Evolutionary conservation across 2,113 vertebrate genomes (phyloP), one percentile per base, ranked within the genome.

Genomic region (Pardalotus punctatus): DNA sequence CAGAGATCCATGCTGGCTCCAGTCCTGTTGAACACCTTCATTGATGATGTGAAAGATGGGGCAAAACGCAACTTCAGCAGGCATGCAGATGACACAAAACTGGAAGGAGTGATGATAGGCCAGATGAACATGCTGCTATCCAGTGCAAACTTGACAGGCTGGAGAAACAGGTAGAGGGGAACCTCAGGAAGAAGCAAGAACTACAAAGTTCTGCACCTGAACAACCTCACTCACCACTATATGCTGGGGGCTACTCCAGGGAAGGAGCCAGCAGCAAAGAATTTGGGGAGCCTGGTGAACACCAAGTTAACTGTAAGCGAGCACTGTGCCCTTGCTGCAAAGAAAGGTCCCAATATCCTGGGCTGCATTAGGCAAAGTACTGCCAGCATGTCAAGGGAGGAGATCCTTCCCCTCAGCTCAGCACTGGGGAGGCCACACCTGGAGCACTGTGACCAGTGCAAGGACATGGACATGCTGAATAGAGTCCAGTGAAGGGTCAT

Each of bases 281-380:
- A 69, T 31, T 33, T 79, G 28, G 9, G 9, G 10, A 58, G 54
- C 18, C 81, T 82, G 11, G 13, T 21, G 4, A 25, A 48, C 27
- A 53, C 9, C 8, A 42, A 12, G 25, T 5, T 71, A 29, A 65
- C 57, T 3, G 1, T 8, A 53, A 58, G 27, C 4, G n/a, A 81
- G 36, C 3, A 1, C 45, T 2, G 4, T 35, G 40, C 14, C 57
- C 19, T 77, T 1, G 0, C 11, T 7, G 3, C 16, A 62, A 25
- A 70, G 47, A 29, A 76, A 61, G 36, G 11, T 57, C 23, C 19
- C 0, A 0, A 13, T 36, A 57, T 14, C n/a, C 54, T 65, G 43
- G 50, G 40, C 38, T 76, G 21, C 6, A 9, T 35, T 43, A 60
- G 45, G 45, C 62, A 60, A 54, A 31, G 31, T 35, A n/a, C 13